Percentiles rank a stretch among this genome's conserved stretches.
phyloP scores from a whole-genome alignment of 2,113 vertebrate species.

The Tricholaema leucomelas region DNA sequence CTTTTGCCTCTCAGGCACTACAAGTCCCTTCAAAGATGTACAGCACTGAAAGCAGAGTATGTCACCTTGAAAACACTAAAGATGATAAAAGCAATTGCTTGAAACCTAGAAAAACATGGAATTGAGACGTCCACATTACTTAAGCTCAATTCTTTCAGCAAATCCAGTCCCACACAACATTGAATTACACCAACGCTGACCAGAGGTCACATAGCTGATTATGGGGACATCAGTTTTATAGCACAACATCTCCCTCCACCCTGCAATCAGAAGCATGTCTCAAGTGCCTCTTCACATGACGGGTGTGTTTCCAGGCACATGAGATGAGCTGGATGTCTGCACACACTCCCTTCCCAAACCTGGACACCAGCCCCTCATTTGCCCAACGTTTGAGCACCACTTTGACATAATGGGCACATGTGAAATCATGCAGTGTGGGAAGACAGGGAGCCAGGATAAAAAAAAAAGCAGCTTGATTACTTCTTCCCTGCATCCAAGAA shows the following conservation, averaged over 20 bases:
- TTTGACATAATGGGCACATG: constrained; percentile 17
- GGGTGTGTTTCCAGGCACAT: neutral
- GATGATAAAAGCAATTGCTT: neutral
- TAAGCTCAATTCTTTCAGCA: neutral
- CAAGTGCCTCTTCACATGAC: neutral
- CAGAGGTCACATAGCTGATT: neutral
- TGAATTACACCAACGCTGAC: neutral
- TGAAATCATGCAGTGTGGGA: fast-evolving
- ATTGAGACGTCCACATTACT: neutral
- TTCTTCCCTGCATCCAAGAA: neutral
- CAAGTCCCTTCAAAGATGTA: neutral
- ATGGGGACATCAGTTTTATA: neutral
- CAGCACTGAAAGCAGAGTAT: neutral
- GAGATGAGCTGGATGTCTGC: neutral
- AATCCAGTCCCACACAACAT: neutral
- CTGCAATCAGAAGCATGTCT: fast-evolving
- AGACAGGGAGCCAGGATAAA: neutral
- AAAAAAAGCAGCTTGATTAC: neutral
- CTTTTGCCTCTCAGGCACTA: neutral
- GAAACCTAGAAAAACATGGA: neutral
- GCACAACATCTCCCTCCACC: neutral
- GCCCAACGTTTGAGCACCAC: neutral
- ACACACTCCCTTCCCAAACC: neutral
- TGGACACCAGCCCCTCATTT: fast-evolving
- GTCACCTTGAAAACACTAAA: neutral